phyloP scores from a whole-genome alignment of 1,140 invertebrate genomes.

The Heliconius congener region DNA sequence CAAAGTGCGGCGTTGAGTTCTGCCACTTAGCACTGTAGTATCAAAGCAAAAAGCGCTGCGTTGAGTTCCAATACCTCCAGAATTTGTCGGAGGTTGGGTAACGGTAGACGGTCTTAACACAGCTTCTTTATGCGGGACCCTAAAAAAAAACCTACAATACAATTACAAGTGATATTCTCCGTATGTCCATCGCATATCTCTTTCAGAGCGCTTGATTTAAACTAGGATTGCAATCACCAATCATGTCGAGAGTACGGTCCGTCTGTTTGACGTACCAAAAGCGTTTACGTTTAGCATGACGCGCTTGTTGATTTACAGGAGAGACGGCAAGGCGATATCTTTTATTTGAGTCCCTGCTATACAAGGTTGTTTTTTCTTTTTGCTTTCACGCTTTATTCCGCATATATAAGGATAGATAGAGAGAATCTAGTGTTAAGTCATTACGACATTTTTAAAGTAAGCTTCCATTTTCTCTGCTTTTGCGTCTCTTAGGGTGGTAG shows the following conservation, averaged over 20 bases:
- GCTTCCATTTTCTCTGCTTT: no score
- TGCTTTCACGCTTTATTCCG: no score
- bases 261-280: constrained; percentile 5
- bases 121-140: no score
- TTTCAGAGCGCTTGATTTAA: background rate
- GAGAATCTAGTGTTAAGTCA: no score
- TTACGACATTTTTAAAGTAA: background rate
- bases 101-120: no score
- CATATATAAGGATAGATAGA: no score
- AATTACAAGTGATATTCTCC: background rate
- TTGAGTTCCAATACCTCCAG: no score
- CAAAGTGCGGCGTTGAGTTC: no score
- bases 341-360: background rate
- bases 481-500: no score
- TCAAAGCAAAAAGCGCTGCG: no score
- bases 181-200: background rate
- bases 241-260: background rate
- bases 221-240: constrained; percentile 4
- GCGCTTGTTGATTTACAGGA: background rate
- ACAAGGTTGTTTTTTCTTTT: background rate
- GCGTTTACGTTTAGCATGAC: constrained; percentile 1
- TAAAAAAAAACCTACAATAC: background rate
- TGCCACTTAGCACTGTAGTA: no score
- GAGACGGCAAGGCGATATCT: background rate
- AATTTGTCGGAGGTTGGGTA: no score